Conservation (phyloP, 1,140 invertebrate species). For the Heterodera schachtii region DNA sequence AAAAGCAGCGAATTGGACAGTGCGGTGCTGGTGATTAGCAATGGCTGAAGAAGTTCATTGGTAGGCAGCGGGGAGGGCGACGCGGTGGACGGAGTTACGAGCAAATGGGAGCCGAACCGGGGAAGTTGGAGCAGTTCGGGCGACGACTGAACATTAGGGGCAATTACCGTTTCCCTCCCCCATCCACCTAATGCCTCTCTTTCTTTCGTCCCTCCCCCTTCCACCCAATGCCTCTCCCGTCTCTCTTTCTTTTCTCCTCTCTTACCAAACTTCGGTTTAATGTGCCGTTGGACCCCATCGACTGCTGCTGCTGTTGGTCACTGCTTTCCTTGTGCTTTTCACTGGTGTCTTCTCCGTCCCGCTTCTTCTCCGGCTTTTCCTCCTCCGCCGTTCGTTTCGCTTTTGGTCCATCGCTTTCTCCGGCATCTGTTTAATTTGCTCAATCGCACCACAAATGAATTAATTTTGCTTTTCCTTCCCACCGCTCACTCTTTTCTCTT, state of each 20-base stretch:
- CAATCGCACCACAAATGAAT: background rate
- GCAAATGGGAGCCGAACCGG: background rate
- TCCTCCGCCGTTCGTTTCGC: background rate
- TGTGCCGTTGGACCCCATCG: conserved; percentile 8
- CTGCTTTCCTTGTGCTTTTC: background rate
- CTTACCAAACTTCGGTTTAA: background rate
- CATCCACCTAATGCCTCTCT: no score
- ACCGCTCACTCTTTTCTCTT: background rate
- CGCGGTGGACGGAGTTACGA: background rate
- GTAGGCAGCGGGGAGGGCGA: conserved; percentile 7
- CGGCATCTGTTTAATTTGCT: background rate
- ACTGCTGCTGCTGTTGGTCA: background rate
- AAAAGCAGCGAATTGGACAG: background rate
- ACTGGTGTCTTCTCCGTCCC: background rate
- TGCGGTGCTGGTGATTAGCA: background rate
- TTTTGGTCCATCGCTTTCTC: background rate
- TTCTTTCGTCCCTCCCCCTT: background rate
- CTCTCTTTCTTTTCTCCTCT: background rate
- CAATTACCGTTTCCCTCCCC: no score
- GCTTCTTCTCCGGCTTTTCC: background rate
- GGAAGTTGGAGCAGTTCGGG: conserved; percentile 11
- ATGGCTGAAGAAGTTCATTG: background rate
- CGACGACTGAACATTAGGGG: background rate
- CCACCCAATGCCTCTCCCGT: no score
- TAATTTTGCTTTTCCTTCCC: background rate